A percentile compares a stretch with the other conserved stretches of the same genome.
phyloP scores from a whole-genome alignment of 2,888 invertebrate genomes.

The Drosophila picticornis region DNA sequence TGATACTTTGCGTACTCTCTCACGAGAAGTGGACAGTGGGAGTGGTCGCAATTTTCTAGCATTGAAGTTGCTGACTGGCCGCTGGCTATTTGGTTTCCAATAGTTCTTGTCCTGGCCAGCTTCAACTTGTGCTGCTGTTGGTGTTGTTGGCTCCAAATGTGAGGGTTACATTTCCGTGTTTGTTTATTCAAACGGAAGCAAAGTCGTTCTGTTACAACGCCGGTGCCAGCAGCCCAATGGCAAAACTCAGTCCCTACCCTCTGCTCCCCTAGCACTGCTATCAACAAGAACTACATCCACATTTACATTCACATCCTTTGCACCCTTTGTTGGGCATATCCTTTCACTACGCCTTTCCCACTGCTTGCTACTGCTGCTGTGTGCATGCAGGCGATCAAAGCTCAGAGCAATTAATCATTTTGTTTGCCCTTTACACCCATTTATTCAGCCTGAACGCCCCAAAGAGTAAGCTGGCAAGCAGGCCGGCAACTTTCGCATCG shows the following conservation, averaged over 20 bases:
- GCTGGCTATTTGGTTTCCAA: conserved; percentile 68
- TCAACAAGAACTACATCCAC: conserved; percentile 39
- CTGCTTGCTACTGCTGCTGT: conserved; percentile 44
- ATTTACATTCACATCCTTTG: conserved; percentile 68
- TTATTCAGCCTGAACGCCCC: conserved; percentile 82
- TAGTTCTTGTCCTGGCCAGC: conserved; percentile 57
- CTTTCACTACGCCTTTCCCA: conserved; percentile 38
- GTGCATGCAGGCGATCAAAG: conserved; percentile 83
- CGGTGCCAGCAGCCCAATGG: conserved; percentile 53
- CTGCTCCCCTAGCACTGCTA: background rate
- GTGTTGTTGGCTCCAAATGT: conserved; percentile 44
- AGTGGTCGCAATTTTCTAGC: background rate
- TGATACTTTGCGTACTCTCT: conserved; percentile 64
- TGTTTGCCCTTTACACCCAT: conserved; percentile 84
- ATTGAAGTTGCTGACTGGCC: conserved; percentile 32
- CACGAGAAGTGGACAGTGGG: background rate
- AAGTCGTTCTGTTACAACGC: conserved; percentile 82
- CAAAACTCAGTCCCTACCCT: conserved; percentile 2
- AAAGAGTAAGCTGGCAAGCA: conserved; percentile 50
- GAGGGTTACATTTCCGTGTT: conserved; percentile 81
- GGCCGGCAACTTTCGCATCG: conserved; percentile 7
- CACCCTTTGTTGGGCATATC: conserved; percentile 75
- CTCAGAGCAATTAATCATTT: conserved; percentile 86
- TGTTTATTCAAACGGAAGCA: conserved; percentile 81
- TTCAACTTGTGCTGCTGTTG: conserved; percentile 12